Conservation (phyloP, 2,113 vertebrate species). For the Astur gentilis region DNA sequence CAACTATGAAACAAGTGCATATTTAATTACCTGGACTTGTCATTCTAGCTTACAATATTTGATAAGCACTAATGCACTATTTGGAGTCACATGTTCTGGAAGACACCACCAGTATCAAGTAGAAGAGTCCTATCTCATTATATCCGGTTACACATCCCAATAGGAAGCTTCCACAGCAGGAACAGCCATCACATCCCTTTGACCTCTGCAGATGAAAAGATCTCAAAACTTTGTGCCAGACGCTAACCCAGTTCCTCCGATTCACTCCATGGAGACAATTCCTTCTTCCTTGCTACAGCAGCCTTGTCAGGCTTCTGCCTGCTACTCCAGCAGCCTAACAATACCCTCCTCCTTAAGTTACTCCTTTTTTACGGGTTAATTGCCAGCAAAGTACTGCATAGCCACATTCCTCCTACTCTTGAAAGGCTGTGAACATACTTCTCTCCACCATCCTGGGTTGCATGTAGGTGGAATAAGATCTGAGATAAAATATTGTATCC, state of each 20-base stretch:
- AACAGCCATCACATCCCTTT: neutral
- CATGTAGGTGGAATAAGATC: conserved; percentile 15
- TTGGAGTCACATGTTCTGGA: neutral
- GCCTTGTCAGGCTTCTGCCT: neutral
- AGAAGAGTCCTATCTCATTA: neutral
- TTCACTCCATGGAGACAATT: neutral
- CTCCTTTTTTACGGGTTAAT: neutral
- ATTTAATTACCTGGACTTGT: neutral
- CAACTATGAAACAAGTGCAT: neutral
- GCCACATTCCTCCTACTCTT: conserved; percentile 3
- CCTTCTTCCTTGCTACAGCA: neutral
- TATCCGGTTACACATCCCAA: neutral
- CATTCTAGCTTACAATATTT: neutral
- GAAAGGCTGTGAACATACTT: conserved; percentile 5
- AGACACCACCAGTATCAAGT: neutral
- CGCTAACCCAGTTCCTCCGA: neutral
- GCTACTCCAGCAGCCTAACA: neutral
- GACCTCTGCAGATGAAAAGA: neutral
- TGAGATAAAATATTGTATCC: neutral
- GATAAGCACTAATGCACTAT: neutral
- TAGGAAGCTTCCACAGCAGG: neutral
- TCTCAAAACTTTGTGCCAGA: neutral
- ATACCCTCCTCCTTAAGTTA: neutral
- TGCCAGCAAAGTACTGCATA: neutral
- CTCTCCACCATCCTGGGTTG: neutral